Evolutionary conservation across 2,888 invertebrate species (phyloP).

Genomic region (Peribatodes rhomboidaria): DNA sequence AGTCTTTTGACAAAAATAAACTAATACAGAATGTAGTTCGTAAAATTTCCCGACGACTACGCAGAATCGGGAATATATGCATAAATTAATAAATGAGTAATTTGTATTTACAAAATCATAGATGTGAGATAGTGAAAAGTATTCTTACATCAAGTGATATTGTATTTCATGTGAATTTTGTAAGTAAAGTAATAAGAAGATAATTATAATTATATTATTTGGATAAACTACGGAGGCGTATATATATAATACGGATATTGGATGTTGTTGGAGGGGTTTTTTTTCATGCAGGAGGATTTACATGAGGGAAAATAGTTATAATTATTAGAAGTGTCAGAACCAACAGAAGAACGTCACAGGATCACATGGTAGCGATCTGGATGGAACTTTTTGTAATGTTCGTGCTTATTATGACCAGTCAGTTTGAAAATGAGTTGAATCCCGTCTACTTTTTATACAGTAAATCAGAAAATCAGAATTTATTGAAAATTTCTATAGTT

Average conservation of each 20-base stretch:
- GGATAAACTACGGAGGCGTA: background rate
- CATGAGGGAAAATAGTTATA: background rate
- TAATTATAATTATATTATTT: background rate
- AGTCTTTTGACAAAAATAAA: background rate
- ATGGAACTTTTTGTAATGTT: no score
- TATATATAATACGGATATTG: background rate
- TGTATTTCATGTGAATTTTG: slow-evolving; percentile 14
- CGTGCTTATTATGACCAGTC: no score
- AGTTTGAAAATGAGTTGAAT: no score
- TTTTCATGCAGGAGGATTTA: background rate
- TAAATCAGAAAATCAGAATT: no score
- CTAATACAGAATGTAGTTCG: background rate
- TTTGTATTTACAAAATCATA: slow-evolving; percentile 23
- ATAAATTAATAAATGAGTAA: background rate
- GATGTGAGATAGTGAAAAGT: slow-evolving; percentile 1
- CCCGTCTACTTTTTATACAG: no score
- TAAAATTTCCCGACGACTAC: slow-evolving; percentile 10
- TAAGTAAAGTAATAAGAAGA: background rate
- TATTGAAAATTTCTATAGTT: no score
- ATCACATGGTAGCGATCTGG: no score
- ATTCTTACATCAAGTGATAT: background rate
- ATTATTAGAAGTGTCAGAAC: background rate
- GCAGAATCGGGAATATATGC: background rate
- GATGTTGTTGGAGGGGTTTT: background rate
- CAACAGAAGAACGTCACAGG: no score